Percentiles rank a stretch among this genome's conserved stretches.
These are phyloP conservation scores for Noturus placidus DNA, from an alignment of 2,113 vertebrate genomes.

Conservation along the genomic window DNA sequence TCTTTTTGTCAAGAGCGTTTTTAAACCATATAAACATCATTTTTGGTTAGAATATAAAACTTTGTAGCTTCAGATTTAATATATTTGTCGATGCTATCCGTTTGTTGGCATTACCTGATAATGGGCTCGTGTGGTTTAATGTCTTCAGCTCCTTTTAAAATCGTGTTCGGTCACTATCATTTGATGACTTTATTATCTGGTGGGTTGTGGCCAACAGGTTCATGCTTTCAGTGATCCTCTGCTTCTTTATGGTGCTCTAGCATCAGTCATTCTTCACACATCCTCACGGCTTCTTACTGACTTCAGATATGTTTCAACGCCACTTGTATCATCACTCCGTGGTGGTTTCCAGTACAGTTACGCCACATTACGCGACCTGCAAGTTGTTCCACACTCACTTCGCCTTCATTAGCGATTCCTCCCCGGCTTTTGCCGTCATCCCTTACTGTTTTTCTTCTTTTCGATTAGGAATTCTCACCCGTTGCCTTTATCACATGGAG, in stretches of 20 bases:
- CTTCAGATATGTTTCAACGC: not conserved
- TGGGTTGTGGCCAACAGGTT: not conserved
- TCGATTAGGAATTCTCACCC: not conserved
- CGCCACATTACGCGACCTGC: not conserved
- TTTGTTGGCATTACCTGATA: not conserved
- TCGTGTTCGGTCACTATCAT: not conserved
- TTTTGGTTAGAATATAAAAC: not conserved
- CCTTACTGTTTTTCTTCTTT: not conserved
- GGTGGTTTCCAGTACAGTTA: not conserved
- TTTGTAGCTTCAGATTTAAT: not conserved
- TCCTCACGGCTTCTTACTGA: constrained; percentile 2
- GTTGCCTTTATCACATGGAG: not conserved
- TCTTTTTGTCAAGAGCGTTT: not conserved
- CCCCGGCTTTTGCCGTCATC: not conserved
- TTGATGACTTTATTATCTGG: not conserved
- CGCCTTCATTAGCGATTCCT: not conserved
- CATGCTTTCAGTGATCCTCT: not conserved
- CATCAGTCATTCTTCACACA: constrained; percentile 6
- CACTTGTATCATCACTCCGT: not conserved
- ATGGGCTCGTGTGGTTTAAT: not conserved
- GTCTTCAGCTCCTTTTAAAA: not conserved
- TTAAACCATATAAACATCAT: not conserved
- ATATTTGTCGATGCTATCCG: not conserved
- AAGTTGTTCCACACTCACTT: not conserved
- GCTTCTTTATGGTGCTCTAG: not conserved